Base-by-base conservation (phyloP, 2,113 vertebrate species). In the Phalacrocorax brasilianus region DNA sequence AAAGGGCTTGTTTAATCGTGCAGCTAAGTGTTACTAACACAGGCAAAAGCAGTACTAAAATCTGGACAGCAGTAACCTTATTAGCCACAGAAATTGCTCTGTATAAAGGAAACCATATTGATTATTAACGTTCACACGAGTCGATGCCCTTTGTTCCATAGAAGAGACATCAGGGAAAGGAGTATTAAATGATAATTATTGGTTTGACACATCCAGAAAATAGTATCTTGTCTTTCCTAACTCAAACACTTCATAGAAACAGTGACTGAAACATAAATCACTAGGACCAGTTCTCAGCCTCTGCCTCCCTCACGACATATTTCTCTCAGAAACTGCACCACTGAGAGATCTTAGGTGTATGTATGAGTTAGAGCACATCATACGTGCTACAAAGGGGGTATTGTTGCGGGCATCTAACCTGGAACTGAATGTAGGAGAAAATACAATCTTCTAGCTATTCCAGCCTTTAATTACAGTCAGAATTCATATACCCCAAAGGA, bases 1-100 rank as follows among this genome's bases (percentile, higher is more conserved):
- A 95, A 90, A 93, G 72, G 63, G 20, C 68, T 95, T 88, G 72
- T 91, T 96, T 93, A 93, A 93, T 90, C 88, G 90, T 49, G 75
- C n/a, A 88, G 50, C 63, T 88, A 91, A 91, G 74, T 59, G 67
- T 88, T 95, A 85, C 81, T 85, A 94, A 93, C 79, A 90, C 16
- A 74, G 75, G 45, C 30, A 80, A 86, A 91, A 52, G 0, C 59
- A 74, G 79, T 90, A 67, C 33, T 42, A 32, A 88, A 95, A 90
- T 65, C 73, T 13, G 6, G 2, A 88, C 67, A 86, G n/a, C 38
- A 40, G 82, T 74, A 96, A 94, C 92, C 79, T 92, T 91, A 92
- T 86, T 95, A 96, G 65, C 27, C 32, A 71, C 79, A 40, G 72
- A 95, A 93, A 94, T 86, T 84, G 30, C 47, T 84, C 68, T 88